Evolutionary conservation across 2,113 vertebrate genomes (phyloP).

Genomic region (Alaudala cheleensis): DNA sequence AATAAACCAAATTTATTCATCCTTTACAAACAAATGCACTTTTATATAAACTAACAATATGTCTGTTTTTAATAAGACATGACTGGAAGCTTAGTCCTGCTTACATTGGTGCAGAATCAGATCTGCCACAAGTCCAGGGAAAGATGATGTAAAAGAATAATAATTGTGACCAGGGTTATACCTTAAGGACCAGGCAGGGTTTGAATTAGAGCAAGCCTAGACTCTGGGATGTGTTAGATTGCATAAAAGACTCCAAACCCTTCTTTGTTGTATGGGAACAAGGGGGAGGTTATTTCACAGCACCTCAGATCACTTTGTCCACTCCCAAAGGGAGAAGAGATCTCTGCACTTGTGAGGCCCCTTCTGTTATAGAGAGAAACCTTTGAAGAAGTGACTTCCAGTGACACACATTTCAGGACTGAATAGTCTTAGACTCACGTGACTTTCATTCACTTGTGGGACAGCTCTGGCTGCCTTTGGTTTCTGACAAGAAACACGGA

Average conservation of each 20-base stretch:
- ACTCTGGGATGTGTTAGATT: neutral
- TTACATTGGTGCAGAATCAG: neutral
- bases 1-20: neutral
- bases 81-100: neutral
- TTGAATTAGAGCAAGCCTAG: neutral
- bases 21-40: neutral
- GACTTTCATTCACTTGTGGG: neutral
- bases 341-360: neutral
- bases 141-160: neutral
- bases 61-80: neutral
- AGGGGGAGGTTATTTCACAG: neutral
- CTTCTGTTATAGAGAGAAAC: neutral
- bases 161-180: neutral
- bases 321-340: neutral
- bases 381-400: neutral
- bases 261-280: neutral
- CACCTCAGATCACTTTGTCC: neutral
- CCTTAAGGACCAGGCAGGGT: neutral
- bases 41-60: neutral
- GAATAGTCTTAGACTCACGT: neutral
- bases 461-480: neutral
- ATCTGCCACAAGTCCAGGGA: rapidly evolving
- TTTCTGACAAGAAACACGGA: neutral
- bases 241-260: neutral
- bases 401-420: neutral